Base-by-base conservation (phyloP, 2,113 vertebrate species). In the Oxyruncus cristatus region DNA sequence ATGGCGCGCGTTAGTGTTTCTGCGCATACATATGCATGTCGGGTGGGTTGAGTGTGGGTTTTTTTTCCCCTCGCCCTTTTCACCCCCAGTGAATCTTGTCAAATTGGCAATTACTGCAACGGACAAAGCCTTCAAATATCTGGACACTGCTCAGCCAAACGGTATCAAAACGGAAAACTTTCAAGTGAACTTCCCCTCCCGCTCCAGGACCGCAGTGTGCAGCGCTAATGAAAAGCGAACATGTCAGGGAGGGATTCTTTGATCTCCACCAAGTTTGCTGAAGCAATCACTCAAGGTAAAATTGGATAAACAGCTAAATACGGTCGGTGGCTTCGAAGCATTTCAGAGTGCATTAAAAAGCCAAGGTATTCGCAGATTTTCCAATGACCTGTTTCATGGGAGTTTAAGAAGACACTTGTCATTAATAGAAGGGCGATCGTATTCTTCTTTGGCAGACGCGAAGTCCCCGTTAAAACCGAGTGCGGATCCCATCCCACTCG, bases 221-320 rank as follows among this genome's bases (percentile, higher is more conserved):
- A 50, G 67, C 44, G 73, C 92, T 94, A 93, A 93, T 95, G 95
- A 92, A 88, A 94, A 86, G 93, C 72, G 95, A 95, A 87, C 72
- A 22, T 78, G 89, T 66, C 85, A 27, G 70, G 30, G 74, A 42
- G 55, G 53, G 50, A 53, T 66, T 86, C 96, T 97, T 97, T 97
- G 97, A 97, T 97, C 96, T 97, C 90, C 96, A 95, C 85, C 89
- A 86, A 97, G 92, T 95, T 85, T 90, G 96, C 96, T 93, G 93
- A 94, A 94, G 95, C 95, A 95, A 93, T 95, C 92, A 95, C 63
- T 92, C 92, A 92, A 88, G 95, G 94, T 94, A 88, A 94, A 96
- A 97, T 97, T 92, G 95, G 96, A 96, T 97, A 94, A 96, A 93
- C 92, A 96, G 96, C 86, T 94, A 94, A 95, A 95, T 94, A 95